Evolutionary conservation across 2,888 invertebrate species (phyloP).

Genomic region (Drosophila koepferae): DNA sequence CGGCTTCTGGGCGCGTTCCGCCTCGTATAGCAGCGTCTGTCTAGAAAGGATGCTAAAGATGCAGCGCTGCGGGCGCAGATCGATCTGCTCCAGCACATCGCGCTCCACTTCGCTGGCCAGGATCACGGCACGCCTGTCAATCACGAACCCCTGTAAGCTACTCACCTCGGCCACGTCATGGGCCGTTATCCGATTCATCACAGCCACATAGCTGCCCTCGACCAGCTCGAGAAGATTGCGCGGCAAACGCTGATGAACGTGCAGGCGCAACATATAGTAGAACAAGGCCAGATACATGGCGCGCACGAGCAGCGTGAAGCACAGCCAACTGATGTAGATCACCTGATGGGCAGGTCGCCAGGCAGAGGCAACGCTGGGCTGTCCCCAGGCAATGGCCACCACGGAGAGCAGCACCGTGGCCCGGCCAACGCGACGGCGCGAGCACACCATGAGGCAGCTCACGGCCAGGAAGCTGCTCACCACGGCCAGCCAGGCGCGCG

Average conservation of each 20-base stretch:
- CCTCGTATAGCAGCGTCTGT: constrained; percentile 48
- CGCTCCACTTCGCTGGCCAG: constrained; percentile 31
- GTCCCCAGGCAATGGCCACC: constrained; percentile 48
- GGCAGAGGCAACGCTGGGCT: constrained; percentile 33
- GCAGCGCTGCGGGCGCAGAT: constrained; percentile 17
- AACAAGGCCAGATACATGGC: constrained; percentile 62
- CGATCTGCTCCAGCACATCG: constrained; percentile 46
- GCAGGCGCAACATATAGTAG: constrained; percentile 60
- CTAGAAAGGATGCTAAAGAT: constrained; percentile 42
- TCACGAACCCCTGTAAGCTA: constrained; percentile 18
- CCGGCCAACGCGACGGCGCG: constrained; percentile 16
- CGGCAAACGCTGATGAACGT: constrained; percentile 57
- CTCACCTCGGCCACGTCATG: constrained; percentile 41
- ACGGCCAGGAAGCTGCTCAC: constrained; percentile 38
- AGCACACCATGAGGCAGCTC: constrained; percentile 24
- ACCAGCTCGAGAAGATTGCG: constrained; percentile 46
- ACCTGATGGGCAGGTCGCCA: constrained; percentile 36
- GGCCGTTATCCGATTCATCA: constrained; percentile 43
- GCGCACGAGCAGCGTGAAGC: constrained; percentile 56
- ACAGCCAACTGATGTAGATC: constrained; percentile 58
- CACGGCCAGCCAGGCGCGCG: constrained; percentile 54
- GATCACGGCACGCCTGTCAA: constrained; percentile 12
- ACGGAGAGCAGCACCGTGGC: constrained; percentile 36
- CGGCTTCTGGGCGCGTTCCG: constrained; percentile 26
- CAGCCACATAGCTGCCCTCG: constrained; percentile 45